Evolutionary conservation across 2,113 vertebrate genomes (phyloP), one percentile per base, ranked within the genome.

Genomic region (Symphodus melops): DNA sequence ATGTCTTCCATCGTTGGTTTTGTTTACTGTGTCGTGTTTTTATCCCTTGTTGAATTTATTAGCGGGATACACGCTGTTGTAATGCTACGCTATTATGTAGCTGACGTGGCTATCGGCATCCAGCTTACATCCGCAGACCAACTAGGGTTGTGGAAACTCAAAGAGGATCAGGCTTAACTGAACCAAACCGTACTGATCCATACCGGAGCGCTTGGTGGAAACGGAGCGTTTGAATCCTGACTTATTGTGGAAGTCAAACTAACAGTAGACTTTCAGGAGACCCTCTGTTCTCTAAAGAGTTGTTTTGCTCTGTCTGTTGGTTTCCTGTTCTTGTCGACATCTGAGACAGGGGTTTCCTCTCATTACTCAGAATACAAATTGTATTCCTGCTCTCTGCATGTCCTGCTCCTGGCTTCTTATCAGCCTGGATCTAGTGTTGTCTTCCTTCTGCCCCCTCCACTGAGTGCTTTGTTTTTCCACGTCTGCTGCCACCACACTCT

Each of bases 281-380:
- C 28, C 28, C 28, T 33, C 28, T 5, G 58, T 23, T 2, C 1
- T 37, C 39, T 33, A 5, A 9, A 63, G 57, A 75, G 81, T 42
- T 75, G 68, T 77, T 86, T 75, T 68, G 49, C 46, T 86, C 54
- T 58, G 20, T 83, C 68, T 83, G 52, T 72, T 17, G 2, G 68
- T 87, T 92, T 93, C 88, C 89, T 72, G 68, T 83, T 53, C 64
- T 79, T 77, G 79, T 64, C 73, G 41, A 37, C 83, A 75, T 83
- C 51, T 77, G 58, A 75, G 66, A 55, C 69, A 51, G 42, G n/a
- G 33, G 41, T 39, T 90, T 91, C 88, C 91, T 82, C 20, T 74
- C 59, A 4, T 1, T 7, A 52, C 59, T 65, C 56, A 56, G 58
- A 49, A 83, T 61, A 70, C 36, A 28, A 69, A 81, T 69, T 10